Evolutionary conservation across 2,113 vertebrate species (phyloP).

Genomic region (Anarhynchus alexandrinus): DNA sequence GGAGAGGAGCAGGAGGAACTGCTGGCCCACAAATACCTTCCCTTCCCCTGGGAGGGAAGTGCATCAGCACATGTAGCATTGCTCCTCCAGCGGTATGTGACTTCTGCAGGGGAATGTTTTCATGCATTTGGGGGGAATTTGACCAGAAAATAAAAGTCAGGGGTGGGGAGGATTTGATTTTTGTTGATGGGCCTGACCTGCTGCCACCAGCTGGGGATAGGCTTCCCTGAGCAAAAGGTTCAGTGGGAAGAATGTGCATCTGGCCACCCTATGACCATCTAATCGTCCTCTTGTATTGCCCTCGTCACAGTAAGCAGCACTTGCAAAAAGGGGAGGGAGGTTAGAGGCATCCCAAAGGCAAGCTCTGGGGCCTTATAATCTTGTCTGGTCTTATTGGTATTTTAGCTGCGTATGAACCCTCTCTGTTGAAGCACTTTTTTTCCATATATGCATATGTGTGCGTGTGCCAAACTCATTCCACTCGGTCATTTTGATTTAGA

Average conservation of each 20-base stretch:
- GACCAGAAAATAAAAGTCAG: neutral
- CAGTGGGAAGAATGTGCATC: neutral
- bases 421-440: neutral
- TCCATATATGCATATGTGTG: neutral
- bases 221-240: neutral
- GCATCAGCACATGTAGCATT: neutral
- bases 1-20: neutral
- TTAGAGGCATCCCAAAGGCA: neutral
- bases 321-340: neutral
- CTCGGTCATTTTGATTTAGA: neutral
- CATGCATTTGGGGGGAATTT: neutral
- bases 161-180: neutral
- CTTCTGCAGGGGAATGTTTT: neutral
- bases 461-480: neutral
- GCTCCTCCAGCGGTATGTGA: accelerated
- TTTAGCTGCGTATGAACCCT: neutral
- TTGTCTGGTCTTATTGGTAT: neutral
- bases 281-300: neutral
- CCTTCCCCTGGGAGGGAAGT: neutral
- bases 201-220: neutral
- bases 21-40: neutral
- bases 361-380: neutral
- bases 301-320: neutral
- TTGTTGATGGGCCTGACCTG: neutral
- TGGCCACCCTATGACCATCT: neutral